A percentile compares a stretch with the other conserved stretches of the same genome.
Conservation (phyloP, 2,797 vertebrate genomes). For the Poliocrania exsul region DNA sequence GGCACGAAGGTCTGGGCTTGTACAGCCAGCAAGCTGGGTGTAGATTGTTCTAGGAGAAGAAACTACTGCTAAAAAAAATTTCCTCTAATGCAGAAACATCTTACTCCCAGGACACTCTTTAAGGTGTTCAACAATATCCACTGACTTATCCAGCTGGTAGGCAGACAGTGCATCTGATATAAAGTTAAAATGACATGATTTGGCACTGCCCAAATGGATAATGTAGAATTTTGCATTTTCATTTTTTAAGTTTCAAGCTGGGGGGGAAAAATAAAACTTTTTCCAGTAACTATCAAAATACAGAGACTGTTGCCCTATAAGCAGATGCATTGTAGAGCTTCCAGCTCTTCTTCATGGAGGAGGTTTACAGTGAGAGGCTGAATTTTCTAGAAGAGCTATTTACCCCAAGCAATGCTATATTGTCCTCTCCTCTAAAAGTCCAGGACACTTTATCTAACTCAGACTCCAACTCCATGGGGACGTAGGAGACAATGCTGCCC, state of each 20-base stretch:
- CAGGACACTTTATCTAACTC: neutral
- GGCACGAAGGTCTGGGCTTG: neutral
- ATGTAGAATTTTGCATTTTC: neutral
- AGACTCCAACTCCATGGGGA: neutral
- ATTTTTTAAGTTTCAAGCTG: neutral
- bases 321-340: neutral
- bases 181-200: neutral
- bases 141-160: neutral
- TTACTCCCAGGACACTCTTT: neutral
- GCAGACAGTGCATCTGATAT: neutral
- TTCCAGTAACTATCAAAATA: neutral
- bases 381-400: neutral
- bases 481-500: neutral
- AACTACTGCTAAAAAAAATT: neutral
- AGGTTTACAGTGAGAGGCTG: neutral
- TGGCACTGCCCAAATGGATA: neutral
- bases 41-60: neutral
- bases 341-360: neutral
- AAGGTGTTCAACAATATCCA: neutral
- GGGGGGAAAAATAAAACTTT: fast-evolving
- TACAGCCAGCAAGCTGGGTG: neutral
- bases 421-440: neutral
- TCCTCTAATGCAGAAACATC: neutral
- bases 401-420: neutral
- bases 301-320: neutral